Evolutionary conservation across 2,113 vertebrate genomes (phyloP).

Genomic region (Jacana jacana): DNA sequence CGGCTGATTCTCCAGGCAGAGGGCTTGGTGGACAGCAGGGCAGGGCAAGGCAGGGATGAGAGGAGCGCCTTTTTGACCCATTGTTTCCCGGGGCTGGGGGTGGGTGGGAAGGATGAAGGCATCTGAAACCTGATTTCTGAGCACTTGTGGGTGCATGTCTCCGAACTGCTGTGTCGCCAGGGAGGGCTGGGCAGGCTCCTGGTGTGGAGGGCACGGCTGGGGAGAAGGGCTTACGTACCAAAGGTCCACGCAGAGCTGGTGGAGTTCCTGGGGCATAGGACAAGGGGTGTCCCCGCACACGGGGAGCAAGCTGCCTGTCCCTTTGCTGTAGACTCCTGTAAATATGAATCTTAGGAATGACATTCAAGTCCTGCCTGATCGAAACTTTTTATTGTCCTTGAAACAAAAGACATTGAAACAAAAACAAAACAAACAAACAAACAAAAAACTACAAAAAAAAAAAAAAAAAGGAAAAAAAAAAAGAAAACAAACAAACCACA

Average conservation of each 20-base stretch:
- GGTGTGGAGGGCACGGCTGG: conserved; percentile 45
- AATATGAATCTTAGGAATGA: conserved; percentile 78
- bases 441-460: background rate
- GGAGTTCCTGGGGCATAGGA: conserved; percentile 66
- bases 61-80: conserved; percentile 46
- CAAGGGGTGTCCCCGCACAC: background rate
- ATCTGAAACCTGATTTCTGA: background rate
- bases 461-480: background rate
- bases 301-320: conserved; percentile 63
- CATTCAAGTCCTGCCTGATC: conserved; percentile 76
- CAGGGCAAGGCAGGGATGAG: conserved; percentile 53
- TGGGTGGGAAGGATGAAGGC: conserved; percentile 29
- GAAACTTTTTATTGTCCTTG: conserved; percentile 73
- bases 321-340: conserved; percentile 77
- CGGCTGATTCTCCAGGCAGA: conserved; percentile 24
- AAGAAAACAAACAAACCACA: conserved; percentile 20
- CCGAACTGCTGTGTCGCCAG: conserved; percentile 35
- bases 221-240: conserved; percentile 82
- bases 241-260: conserved; percentile 74
- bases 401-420: conserved; percentile 57
- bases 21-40: conserved; percentile 53
- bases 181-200: conserved; percentile 61
- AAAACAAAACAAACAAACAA: background rate
- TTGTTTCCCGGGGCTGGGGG: background rate
- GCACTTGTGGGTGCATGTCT: conserved; percentile 13